A percentile compares a stretch with the other conserved stretches of the same genome.
Evolutionary conservation across 2,113 vertebrate species (phyloP).

Genomic region (Eurystomus gularis): DNA sequence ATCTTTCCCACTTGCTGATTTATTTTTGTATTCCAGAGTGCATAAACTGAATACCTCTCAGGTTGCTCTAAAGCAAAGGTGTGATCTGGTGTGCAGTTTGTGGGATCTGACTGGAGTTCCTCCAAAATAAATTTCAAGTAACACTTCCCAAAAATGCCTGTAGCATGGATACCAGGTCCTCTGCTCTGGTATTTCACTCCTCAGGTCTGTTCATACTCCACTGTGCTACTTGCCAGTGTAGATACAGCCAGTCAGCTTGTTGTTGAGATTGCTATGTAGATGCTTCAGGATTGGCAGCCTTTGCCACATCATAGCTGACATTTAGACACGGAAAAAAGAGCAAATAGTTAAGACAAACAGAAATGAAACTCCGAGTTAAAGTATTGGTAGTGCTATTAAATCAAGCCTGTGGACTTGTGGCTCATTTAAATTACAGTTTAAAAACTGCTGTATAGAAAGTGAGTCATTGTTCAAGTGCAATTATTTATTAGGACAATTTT

Average conservation of each 20-base stretch:
- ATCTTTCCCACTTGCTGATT: background rate
- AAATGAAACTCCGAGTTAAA: background rate
- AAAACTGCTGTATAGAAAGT: background rate
- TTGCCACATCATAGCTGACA: background rate
- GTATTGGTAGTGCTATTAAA: background rate
- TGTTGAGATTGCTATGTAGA: background rate
- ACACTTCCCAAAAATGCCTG: background rate
- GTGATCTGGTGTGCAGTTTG: background rate
- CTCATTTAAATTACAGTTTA: background rate
- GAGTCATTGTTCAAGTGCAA: background rate
- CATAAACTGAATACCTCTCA: background rate
- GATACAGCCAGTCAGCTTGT: background rate
- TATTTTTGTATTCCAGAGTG: background rate
- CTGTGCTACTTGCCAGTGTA: background rate
- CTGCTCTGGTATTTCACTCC: background rate
- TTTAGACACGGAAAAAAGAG: background rate
- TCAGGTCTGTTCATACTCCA: fast-evolving
- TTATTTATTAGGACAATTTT: background rate
- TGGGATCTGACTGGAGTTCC: background rate
- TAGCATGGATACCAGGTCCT: background rate
- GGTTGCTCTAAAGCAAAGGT: background rate
- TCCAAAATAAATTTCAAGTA: background rate
- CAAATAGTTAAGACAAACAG: background rate
- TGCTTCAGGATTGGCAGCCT: background rate
- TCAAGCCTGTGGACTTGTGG: background rate